Percentiles rank a stretch among this genome's conserved stretches.
phyloP scores from a whole-genome alignment of 1,140 invertebrate species.

The Teleogryllus occipitalis region DNA sequence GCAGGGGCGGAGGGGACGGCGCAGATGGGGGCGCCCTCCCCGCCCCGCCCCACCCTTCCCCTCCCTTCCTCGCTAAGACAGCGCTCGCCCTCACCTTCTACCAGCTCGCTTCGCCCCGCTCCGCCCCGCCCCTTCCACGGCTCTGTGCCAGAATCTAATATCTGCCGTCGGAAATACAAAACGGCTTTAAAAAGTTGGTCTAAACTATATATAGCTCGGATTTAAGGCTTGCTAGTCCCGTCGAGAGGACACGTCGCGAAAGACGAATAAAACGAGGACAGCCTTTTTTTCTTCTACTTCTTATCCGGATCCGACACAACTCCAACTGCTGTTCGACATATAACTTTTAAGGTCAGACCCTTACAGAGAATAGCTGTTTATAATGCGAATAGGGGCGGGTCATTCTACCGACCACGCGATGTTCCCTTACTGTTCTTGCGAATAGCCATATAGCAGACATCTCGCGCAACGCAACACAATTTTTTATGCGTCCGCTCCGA shows the following conservation, averaged over 20 bases:
- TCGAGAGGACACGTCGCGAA: background rate
- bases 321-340: background rate
- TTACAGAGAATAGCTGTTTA: background rate
- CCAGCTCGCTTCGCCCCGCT: too few species aligned
- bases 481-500: too few species aligned
- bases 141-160: background rate
- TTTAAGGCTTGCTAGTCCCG: background rate
- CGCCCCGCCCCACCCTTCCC: too few species aligned
- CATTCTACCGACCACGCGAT: too few species aligned
- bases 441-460: too few species aligned
- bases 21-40: background rate
- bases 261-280: background rate
- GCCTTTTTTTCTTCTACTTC: background rate
- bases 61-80: too few species aligned
- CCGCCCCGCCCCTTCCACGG: background rate
- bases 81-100: background rate
- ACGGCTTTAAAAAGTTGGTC: background rate
- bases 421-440: too few species aligned
- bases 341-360: background rate
- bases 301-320: background rate
- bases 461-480: too few species aligned
- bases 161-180: background rate
- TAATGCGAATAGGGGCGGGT: background rate
- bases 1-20: background rate
- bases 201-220: background rate